Percentiles rank a stretch among this genome's conserved stretches.
Evolutionary conservation across 2,797 vertebrate genomes (phyloP).

Genomic region (Varecia variegata): DNA sequence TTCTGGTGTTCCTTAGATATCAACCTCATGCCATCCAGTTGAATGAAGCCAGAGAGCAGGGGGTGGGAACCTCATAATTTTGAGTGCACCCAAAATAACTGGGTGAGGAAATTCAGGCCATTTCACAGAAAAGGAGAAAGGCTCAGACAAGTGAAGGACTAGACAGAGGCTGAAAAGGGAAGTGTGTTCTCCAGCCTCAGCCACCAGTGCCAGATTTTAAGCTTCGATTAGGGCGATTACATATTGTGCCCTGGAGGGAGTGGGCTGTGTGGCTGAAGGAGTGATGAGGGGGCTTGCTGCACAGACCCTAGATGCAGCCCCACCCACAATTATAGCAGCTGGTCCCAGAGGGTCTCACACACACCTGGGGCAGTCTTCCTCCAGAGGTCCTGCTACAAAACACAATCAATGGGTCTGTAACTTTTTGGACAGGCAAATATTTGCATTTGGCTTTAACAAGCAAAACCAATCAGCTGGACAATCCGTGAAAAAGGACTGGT

Average conservation of each 20-base stretch:
- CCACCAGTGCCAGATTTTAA: not conserved
- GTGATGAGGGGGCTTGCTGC: accelerated
- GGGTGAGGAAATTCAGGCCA: not conserved
- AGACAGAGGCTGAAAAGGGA: not conserved
- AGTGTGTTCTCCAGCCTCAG: not conserved
- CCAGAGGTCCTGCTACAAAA: not conserved
- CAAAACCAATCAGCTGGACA: constrained; percentile 8
- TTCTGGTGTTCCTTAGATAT: not conserved
- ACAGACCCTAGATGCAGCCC: not conserved
- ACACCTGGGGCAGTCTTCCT: not conserved
- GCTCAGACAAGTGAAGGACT: not conserved
- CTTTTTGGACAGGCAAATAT: not conserved
- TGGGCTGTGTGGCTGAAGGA: not conserved
- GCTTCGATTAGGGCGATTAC: not conserved
- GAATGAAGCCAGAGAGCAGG: not conserved
- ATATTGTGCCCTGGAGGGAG: not conserved
- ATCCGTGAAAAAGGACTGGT: not conserved
- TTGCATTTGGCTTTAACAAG: not conserved
- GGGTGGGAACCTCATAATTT: not conserved
- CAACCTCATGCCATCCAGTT: not conserved
- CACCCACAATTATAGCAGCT: not conserved
- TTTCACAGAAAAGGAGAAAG: not conserved
- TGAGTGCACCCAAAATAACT: not conserved
- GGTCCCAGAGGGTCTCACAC: not conserved
- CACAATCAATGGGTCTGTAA: not conserved